Percentiles rank a stretch among this genome's conserved stretches.
These are phyloP conservation scores for Sylvia atricapilla DNA, from an alignment of 2,113 vertebrate species.

Conservation along the genomic window DNA sequence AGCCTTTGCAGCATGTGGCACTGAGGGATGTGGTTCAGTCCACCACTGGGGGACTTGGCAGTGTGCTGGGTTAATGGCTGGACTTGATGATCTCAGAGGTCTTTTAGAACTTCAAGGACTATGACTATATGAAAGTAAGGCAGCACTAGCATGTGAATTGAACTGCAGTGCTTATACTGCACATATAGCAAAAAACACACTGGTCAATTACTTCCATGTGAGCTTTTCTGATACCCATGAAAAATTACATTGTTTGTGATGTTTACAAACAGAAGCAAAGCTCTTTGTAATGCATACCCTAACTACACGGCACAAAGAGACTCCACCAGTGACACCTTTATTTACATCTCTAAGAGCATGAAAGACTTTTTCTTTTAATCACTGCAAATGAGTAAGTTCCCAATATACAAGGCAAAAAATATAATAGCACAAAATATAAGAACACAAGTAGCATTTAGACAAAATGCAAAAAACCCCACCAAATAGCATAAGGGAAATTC, in stretches of 20 bases:
- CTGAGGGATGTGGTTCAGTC: background rate
- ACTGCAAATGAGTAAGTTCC: background rate
- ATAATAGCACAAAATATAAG: background rate
- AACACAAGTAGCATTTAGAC: background rate
- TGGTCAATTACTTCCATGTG: background rate
- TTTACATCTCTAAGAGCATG: background rate
- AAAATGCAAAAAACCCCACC: background rate
- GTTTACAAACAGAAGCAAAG: background rate
- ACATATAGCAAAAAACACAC: background rate
- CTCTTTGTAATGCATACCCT: background rate
- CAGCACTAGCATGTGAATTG: background rate
- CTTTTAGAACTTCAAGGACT: background rate
- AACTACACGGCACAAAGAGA: rapidly evolving
- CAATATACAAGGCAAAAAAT: background rate
- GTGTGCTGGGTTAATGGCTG: background rate
- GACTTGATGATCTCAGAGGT: background rate
- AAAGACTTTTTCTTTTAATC: background rate
- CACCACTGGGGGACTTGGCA: background rate
- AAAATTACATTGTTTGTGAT: background rate
- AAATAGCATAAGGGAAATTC: background rate
- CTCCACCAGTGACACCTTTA: background rate
- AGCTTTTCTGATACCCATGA: background rate
- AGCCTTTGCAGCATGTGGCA: background rate
- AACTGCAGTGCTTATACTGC: background rate
- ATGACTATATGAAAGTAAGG: background rate